Evolutionary conservation across 2,888 invertebrate genomes (phyloP), one percentile per base, ranked within the genome.

Genomic region (Tolmerus cingulatus): DNA sequence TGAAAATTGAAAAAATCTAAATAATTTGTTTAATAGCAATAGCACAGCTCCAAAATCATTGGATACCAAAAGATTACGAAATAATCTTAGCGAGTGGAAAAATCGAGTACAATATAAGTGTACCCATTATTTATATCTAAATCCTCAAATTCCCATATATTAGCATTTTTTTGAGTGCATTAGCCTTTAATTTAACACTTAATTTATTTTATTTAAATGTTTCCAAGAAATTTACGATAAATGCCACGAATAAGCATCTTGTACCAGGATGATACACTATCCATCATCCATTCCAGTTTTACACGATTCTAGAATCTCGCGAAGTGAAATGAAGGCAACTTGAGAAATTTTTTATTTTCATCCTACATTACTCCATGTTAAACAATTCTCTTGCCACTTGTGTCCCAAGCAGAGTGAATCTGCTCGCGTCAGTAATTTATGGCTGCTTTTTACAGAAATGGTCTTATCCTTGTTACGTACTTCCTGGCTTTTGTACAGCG

Each of bases 341-440:
- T 76, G 76, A 76, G 76, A 76, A 19, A 76, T 76, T 76, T 76
- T 76, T 76, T 30, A 76, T 76, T 76, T 76, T 76, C 34, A 76
- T 34, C n/a, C 37, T n/a, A 37, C 76, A 76, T 76, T 76, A 34
- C 76, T 76, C 37, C 76, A 76, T 37, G 76, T 76, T 76, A 76
- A 76, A 76, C 76, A 76, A 76, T 76, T 76, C 76, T 34, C 37
- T 34, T 76, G 19, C 76, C 76, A 76, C 76, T 76, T 76, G 76
- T 76, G 76, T n/a, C 34, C 76, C 34, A 34, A 30, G 27, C 76
- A 76, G 37, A 37, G 76, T 76, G 76, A 76, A 76, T 76, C 76
- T 76, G 76, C 37, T 34, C 16, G 37, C 37, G 76, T 76, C 76
- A 76, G 76, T 37, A 76, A 76, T 76, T 76, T 76, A 76, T 76